These are phyloP conservation scores for Cossypha polioptera DNA, from an alignment of 2,797 vertebrate species.

Conservation along the genomic window DNA sequence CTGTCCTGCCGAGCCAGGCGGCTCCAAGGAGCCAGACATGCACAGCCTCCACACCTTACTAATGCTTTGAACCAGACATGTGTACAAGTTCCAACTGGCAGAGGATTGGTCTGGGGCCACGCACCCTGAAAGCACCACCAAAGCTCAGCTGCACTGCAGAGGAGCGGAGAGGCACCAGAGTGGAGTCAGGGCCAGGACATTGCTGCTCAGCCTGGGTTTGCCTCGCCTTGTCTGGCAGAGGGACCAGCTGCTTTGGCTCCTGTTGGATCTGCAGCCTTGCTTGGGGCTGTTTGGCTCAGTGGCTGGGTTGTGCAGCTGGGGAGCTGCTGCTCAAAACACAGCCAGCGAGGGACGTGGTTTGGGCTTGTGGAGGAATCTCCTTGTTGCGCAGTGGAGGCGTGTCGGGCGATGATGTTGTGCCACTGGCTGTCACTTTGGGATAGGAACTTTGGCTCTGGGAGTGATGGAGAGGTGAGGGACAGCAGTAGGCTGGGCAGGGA, in stretches of 20 bases:
- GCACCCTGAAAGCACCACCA: not conserved
- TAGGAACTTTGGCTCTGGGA: not conserved
- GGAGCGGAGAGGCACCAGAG: not conserved
- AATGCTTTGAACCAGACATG: not conserved
- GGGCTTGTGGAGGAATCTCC: not conserved
- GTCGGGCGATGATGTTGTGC: not conserved
- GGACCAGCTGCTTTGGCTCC: not conserved
- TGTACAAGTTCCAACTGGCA: not conserved
- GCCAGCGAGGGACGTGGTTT: not conserved
- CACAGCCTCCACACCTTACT: not conserved
- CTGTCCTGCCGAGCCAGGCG: not conserved
- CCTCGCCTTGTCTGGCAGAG: rapidly evolving
- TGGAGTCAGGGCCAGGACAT: not conserved
- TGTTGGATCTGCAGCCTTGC: rapidly evolving
- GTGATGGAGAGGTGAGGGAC: not conserved
- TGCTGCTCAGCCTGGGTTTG: not conserved
- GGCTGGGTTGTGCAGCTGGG: not conserved
- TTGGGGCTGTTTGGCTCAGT: not conserved
- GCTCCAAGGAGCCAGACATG: not conserved
- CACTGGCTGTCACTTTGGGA: not conserved
- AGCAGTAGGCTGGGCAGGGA: not conserved
- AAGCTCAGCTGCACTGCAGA: not conserved
- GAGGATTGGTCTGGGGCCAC: not conserved
- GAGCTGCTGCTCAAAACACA: not conserved
- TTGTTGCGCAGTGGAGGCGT: rapidly evolving